Evolutionary conservation across 2,888 invertebrate genomes (phyloP).

Genomic region (Euzetes globulus): DNA sequence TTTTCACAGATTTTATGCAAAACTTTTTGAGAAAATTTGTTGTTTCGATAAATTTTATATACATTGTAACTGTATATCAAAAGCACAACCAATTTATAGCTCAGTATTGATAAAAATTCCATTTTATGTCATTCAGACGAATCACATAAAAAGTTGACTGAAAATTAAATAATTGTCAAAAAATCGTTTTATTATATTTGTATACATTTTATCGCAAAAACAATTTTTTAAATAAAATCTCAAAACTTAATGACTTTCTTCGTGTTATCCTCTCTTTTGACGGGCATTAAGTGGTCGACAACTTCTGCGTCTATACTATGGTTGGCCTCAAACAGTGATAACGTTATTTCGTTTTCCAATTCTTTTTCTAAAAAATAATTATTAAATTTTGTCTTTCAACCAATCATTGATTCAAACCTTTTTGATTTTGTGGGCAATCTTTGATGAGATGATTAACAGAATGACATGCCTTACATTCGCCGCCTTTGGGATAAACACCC

Average conservation of each 20-base stretch:
- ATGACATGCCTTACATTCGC: constrained; percentile 69
- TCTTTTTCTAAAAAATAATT: not conserved
- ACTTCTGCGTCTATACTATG: constrained; percentile 11
- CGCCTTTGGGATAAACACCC: constrained; percentile 75
- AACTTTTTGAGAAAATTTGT: not conserved
- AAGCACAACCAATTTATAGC: not conserved
- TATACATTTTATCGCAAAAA: not conserved
- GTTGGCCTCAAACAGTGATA: not conserved
- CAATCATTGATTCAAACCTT: constrained; percentile 18
- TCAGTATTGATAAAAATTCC: not conserved
- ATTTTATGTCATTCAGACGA: not conserved
- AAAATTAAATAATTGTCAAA: no score
- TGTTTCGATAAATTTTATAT: not conserved
- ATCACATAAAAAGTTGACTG: no score
- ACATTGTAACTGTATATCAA: not conserved
- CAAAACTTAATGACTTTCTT: constrained; percentile 14
- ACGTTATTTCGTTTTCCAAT: not conserved
- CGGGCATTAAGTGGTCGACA: not conserved
- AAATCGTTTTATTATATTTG: not conserved
- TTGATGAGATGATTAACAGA: constrained; percentile 75
- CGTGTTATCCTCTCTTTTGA: constrained; percentile 3
- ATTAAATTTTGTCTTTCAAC: not conserved
- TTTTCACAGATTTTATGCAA: constrained; percentile 16
- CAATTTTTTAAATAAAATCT: not conserved
- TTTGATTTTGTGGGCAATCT: constrained; percentile 62